Evolutionary conservation across 1,140 invertebrate species (phyloP).

Genomic region (Habropoda laboriosa): DNA sequence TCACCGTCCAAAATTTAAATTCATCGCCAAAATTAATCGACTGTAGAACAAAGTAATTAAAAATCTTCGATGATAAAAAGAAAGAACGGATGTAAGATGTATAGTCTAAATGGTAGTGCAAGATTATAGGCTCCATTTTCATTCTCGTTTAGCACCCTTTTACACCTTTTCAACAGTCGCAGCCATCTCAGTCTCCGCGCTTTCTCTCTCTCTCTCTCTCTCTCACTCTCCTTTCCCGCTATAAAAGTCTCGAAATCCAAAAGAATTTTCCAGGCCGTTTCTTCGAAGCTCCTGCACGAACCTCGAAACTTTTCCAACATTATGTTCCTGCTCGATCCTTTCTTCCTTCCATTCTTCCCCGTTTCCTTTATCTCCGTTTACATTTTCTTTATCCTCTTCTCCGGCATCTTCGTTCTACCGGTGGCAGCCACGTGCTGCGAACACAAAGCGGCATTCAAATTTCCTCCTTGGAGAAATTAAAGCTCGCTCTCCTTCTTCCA

Average conservation of each 20-base stretch:
- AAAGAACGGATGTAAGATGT: too few relatives aligned
- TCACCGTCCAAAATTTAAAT: too few relatives aligned
- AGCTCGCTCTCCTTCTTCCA: background rate
- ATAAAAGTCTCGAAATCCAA: slow-evolving; percentile 27
- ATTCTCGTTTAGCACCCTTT: slow-evolving; percentile 2
- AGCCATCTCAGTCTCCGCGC: too few relatives aligned
- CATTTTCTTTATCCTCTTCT: background rate
- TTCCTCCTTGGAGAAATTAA: slow-evolving; percentile 34
- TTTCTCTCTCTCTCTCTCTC: background rate
- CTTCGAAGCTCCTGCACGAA: background rate
- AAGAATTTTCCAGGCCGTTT: slow-evolving; percentile 30
- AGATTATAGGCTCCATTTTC: background rate
- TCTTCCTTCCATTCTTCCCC: background rate
- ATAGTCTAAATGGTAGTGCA: background rate
- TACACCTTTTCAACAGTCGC: background rate
- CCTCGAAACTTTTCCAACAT: slow-evolving; percentile 2
- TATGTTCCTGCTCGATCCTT: background rate
- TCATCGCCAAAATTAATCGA: background rate
- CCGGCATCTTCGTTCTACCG: too few relatives aligned
- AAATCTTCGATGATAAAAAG: too few relatives aligned
- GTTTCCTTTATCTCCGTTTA: background rate
- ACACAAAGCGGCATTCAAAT: slow-evolving; percentile 45
- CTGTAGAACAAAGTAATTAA: background rate
- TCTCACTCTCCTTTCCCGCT: too few relatives aligned
- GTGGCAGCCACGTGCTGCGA: background rate